Conservation (phyloP, 1,140 invertebrate species). For the Pissodes strobi region DNA sequence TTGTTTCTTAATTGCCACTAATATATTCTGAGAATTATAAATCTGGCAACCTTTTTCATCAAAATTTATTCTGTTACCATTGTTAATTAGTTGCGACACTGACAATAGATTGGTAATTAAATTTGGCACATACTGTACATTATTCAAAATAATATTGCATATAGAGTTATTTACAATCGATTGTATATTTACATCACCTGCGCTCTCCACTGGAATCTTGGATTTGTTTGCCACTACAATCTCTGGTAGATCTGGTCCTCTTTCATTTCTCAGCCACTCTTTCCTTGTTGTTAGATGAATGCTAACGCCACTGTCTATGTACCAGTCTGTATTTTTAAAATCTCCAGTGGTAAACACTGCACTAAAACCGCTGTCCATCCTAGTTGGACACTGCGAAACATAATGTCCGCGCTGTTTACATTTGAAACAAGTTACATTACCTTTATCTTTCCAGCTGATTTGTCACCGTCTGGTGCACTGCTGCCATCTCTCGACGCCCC, state of each 20-base stretch:
- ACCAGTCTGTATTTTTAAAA: conserved; percentile 40
- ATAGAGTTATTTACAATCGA: neutral
- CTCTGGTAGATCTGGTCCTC: neutral
- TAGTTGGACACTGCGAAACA: conserved; percentile 8
- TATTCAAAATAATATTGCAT: neutral
- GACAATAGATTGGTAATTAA: conserved; percentile 11
- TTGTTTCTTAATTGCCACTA: too few species aligned
- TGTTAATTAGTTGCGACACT: conserved; percentile 7
- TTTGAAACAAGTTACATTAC: conserved; percentile 19
- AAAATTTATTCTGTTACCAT: conserved; percentile 4
- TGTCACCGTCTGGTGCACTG: too few species aligned
- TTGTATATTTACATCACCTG: conserved; percentile 10
- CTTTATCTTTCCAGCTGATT: too few species aligned
- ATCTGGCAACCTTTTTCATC: too few species aligned
- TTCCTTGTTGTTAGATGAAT: conserved; percentile 40
- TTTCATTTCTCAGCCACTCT: conserved; percentile 28
- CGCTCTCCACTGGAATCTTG: conserved; percentile 8
- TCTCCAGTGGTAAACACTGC: conserved; percentile 34
- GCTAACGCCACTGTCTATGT: conserved; percentile 43
- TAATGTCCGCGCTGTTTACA: conserved; percentile 31
- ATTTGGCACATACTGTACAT: conserved; percentile 8
- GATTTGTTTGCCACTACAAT: conserved; percentile 23
- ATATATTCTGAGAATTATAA: too few species aligned
- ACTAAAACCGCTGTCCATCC: conserved; percentile 1
- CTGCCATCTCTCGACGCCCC: neutral